These are phyloP conservation scores for Drosophila lacteicornis DNA, from an alignment of 1,140 invertebrate species.

Conservation along the genomic window DNA sequence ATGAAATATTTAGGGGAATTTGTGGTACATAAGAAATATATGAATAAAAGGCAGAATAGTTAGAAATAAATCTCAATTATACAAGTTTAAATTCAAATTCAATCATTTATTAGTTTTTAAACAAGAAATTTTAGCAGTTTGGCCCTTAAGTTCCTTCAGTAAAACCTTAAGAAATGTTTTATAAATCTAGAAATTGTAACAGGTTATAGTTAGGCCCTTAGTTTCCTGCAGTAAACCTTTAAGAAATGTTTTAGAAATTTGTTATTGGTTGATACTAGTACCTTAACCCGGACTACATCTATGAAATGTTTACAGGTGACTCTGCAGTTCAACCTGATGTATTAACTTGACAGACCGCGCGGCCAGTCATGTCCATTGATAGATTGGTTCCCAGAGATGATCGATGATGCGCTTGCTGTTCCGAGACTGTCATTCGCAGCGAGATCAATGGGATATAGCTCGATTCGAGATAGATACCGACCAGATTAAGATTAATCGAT, in stretches of 20 bases:
- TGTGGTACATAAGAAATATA: neutral
- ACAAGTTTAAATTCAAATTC: no score
- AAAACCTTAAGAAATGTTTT: no score
- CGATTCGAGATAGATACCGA: conserved; percentile 8
- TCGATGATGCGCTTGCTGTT: conserved; percentile 13
- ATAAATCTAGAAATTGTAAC: no score
- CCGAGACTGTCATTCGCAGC: conserved; percentile 9
- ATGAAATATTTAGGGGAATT: neutral
- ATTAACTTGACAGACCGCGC: conserved; percentile 30
- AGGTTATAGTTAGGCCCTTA: neutral
- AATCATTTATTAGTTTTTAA: no score
- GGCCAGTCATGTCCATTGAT: conserved; percentile 36
- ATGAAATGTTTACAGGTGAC: conserved; percentile 14
- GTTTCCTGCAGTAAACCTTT: neutral
- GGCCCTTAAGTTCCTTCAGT: no score
- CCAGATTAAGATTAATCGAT: conserved; percentile 48
- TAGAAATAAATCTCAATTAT: no score
- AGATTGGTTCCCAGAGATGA: conserved; percentile 25
- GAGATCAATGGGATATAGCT: conserved; percentile 19
- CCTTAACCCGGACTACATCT: neutral
- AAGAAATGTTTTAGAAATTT: neutral
- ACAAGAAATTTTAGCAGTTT: no score
- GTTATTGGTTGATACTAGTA: neutral
- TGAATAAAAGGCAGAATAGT: neutral
- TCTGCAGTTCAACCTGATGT: conserved; percentile 12